A percentile compares a stretch with the other conserved stretches of the same genome.
These are phyloP conservation scores for Chaetura pelagica DNA, from an alignment of 2,113 vertebrate species.

Conservation along the genomic window DNA sequence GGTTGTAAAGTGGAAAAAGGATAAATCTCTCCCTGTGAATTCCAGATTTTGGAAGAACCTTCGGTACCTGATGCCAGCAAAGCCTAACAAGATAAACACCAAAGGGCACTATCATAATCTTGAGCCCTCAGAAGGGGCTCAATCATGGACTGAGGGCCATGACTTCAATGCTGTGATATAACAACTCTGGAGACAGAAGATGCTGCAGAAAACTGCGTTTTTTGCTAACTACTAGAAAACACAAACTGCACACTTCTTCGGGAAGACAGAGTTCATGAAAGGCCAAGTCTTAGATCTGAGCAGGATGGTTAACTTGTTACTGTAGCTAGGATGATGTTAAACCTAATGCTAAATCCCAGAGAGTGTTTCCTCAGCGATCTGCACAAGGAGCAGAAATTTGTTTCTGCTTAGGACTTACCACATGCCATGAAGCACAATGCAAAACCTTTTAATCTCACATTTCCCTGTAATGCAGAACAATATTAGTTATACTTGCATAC, in stretches of 20 bases:
- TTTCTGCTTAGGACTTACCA: background rate
- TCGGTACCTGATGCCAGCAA: slow-evolving; percentile 85
- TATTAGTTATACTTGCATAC: background rate
- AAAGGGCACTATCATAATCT: background rate
- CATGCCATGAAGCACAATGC: background rate
- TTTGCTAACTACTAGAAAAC: background rate
- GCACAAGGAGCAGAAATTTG: background rate
- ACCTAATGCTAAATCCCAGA: background rate
- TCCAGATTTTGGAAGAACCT: slow-evolving; percentile 91
- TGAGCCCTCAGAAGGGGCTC: background rate
- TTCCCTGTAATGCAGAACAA: background rate
- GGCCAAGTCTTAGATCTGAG: background rate
- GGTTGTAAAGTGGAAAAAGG: slow-evolving; percentile 83
- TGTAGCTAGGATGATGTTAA: background rate
- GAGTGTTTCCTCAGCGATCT: background rate
- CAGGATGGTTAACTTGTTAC: background rate
- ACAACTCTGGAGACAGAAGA: background rate
- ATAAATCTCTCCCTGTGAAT: slow-evolving; percentile 66
- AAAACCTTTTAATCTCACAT: background rate
- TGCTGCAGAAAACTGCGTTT: background rate
- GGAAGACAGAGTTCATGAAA: background rate
- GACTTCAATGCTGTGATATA: background rate
- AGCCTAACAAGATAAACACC: slow-evolving; percentile 17
- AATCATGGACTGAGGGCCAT: background rate
- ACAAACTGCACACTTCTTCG: background rate